A percentile compares a stretch with the other conserved stretches of the same genome.
These are phyloP conservation scores for Syngnathus floridae DNA, from an alignment of 2,113 vertebrate species.

Conservation along the genomic window DNA sequence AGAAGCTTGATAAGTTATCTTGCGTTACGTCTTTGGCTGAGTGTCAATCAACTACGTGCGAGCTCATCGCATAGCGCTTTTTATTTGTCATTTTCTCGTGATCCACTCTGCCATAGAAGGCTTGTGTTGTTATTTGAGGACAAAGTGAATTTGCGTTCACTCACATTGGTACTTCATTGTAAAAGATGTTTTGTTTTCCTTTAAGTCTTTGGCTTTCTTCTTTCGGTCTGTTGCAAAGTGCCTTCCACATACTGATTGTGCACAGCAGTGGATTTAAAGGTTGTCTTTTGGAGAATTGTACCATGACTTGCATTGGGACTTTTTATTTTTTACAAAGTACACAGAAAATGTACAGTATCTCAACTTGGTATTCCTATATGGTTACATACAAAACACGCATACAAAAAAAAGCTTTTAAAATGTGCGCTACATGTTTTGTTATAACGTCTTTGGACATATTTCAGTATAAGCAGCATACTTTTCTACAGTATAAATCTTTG, in stretches of 20 bases:
- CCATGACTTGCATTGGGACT: conserved; percentile 69
- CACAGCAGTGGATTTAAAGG: conserved; percentile 68
- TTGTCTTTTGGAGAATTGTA: conserved; percentile 58
- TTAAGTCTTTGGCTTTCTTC: conserved; percentile 53
- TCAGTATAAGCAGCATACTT: conserved; percentile 77
- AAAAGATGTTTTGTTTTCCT: conserved; percentile 22
- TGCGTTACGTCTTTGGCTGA: conserved; percentile 28
- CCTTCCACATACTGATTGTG: conserved; percentile 78
- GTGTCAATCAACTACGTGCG: conserved; percentile 43
- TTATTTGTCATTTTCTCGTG: conserved; percentile 26
- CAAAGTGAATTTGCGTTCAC: conserved; percentile 34
- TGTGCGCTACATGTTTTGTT: conserved; percentile 68
- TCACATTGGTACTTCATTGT: conserved; percentile 49
- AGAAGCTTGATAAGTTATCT: conserved; percentile 53
- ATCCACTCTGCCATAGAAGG: conserved; percentile 55
- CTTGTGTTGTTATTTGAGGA: conserved; percentile 31
- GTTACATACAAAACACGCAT: conserved; percentile 39
- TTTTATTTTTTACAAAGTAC: conserved; percentile 46
- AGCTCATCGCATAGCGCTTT: conserved; percentile 33
- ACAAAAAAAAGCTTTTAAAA: conserved; percentile 61
- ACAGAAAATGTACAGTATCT: conserved; percentile 69
- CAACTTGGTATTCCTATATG: conserved; percentile 68
- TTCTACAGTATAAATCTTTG: conserved; percentile 74
- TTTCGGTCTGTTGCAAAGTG: conserved; percentile 78
- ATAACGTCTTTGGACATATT: conserved; percentile 70